Percentiles rank a stretch among this genome's conserved stretches.
These are phyloP conservation scores for Procambarus clarkii DNA, from an alignment of 1,140 invertebrate species.

Conservation along the genomic window DNA sequence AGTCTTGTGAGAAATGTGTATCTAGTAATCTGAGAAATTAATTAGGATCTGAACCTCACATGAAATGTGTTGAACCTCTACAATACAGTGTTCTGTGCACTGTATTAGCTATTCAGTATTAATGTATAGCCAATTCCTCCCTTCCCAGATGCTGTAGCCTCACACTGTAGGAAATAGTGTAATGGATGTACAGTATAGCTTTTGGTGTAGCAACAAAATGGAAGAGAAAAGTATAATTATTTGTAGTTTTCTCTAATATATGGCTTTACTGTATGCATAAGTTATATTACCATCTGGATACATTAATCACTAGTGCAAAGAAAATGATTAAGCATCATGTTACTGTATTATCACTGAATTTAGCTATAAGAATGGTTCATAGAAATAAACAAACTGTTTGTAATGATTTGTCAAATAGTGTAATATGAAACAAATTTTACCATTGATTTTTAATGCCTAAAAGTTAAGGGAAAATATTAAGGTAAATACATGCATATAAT, in stretches of 20 bases:
- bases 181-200: background rate
- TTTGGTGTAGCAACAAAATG: background rate
- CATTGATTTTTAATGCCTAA: background rate
- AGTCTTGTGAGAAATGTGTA: background rate
- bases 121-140: too few species aligned
- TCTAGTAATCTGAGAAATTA: background rate
- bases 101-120: too few species aligned
- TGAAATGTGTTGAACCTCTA: too few species aligned
- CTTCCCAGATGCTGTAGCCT: background rate
- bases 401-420: background rate
- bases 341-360: background rate
- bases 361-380: background rate
- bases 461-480: background rate
- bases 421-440: background rate
- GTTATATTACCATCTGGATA: background rate
- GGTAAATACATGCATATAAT: background rate
- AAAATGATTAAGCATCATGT: too few species aligned
- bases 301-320: background rate
- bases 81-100: too few species aligned
- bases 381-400: background rate
- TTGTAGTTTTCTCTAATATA: background rate
- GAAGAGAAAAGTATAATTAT: background rate
- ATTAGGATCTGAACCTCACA: too few species aligned
- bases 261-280: background rate
- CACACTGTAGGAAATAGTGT: background rate